Evolutionary conservation across 2,797 vertebrate genomes (phyloP).

Genomic region (Lacerta bilineata): DNA sequence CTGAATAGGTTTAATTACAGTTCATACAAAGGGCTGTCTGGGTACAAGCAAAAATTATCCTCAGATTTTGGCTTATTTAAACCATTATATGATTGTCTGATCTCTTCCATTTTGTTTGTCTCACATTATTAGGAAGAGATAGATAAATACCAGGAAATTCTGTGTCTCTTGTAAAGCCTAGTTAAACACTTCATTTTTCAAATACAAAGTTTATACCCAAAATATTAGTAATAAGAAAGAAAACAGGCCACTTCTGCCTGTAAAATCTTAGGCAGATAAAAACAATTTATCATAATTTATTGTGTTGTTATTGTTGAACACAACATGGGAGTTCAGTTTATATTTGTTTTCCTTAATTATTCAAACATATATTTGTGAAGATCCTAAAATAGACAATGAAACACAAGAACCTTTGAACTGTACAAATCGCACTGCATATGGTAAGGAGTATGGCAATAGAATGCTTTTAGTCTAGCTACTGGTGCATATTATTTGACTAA

Average conservation of each 20-base stretch:
- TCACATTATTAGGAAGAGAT: not conserved
- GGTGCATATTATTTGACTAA: constrained; percentile 2
- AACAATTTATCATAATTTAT: constrained; percentile 32
- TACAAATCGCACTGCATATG: constrained; percentile 87
- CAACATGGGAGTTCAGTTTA: constrained; percentile 41
- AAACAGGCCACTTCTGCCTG: constrained; percentile 47
- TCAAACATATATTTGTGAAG: constrained; percentile 88
- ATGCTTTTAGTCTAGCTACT: not conserved
- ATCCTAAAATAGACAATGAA: constrained; percentile 90
- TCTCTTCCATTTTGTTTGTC: not conserved
- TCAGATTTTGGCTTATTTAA: not conserved
- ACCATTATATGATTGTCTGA: not conserved
- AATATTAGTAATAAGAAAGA: constrained; percentile 1
- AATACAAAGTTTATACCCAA: constrained; percentile 55
- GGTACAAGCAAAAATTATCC: not conserved
- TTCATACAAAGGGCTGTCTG: not conserved
- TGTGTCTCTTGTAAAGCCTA: not conserved
- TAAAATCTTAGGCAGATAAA: constrained; percentile 55
- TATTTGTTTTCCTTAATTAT: constrained; percentile 80
- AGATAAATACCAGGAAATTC: not conserved
- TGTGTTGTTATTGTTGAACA: constrained; percentile 60
- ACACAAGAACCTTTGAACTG: constrained; percentile 97
- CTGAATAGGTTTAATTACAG: not conserved
- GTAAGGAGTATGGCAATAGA: constrained; percentile 80
- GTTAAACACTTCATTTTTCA: constrained; percentile 38